These are phyloP conservation scores for Lota lota DNA, from an alignment of 2,113 vertebrate genomes.

Conservation along the genomic window DNA sequence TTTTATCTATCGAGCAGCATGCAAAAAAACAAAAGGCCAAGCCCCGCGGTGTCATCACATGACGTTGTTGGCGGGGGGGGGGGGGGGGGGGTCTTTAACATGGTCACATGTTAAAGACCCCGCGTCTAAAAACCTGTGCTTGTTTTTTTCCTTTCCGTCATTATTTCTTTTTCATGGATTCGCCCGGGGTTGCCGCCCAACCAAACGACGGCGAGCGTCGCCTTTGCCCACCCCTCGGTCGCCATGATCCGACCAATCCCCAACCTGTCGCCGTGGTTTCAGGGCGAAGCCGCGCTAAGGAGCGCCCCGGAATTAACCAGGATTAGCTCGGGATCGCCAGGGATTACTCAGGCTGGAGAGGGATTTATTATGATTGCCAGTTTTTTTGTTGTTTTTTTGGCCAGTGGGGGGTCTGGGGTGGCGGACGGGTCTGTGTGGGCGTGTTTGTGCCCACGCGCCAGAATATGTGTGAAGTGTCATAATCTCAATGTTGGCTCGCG, in stretches of 20 bases:
- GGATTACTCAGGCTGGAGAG: conserved; percentile 72
- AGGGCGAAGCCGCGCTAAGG: conserved; percentile 66
- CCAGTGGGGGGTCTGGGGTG: conserved; percentile 21
- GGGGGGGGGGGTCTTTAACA: conserved; percentile 43
- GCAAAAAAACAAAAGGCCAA: no score
- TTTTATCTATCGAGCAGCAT: no score
- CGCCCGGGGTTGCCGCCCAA: conserved; percentile 31
- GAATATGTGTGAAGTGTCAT: no score
- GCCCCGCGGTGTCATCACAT: no score
- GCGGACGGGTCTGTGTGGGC: conserved; percentile 6
- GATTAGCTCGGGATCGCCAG: conserved; percentile 70
- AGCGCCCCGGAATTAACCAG: conserved; percentile 72
- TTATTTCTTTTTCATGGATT: background rate
- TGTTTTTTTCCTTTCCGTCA: conserved; percentile 53
- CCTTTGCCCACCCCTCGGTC: conserved; percentile 33
- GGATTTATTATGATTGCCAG: conserved; percentile 73
- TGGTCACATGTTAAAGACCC: conserved; percentile 34
- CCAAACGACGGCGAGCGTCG: conserved; percentile 42
- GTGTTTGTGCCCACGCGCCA: no score
- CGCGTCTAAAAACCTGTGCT: conserved; percentile 36
- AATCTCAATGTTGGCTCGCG: no score
- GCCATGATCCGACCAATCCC: conserved; percentile 67
- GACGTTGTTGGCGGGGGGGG: no score
- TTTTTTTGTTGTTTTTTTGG: conserved; percentile 33
- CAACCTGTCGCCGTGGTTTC: conserved; percentile 59